Evolutionary conservation across 2,113 vertebrate species (phyloP), one percentile per base, ranked within the genome.

Genomic region (Cyphomyrus plagiostoma): DNA sequence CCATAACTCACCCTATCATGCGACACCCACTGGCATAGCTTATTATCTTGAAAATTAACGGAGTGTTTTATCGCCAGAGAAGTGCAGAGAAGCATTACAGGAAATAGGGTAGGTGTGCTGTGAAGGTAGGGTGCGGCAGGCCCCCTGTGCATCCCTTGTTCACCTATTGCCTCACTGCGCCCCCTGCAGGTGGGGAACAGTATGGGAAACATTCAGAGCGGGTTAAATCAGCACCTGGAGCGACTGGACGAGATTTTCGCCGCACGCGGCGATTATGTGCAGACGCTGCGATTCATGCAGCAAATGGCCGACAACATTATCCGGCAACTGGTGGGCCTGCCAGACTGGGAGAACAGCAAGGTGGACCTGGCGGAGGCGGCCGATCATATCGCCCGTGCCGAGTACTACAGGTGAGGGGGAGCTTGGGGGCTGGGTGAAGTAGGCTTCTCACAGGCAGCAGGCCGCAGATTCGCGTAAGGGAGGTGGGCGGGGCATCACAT

Each of bases 161-260:
- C 87, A 42, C 17, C 15, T 35, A 4, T n/a, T 56, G 86, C 66
- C 49, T 49, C 77, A 70, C 45, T 87, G 49, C 17, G 45, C 86
- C 74, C 0, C 52, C 56, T 23, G 0, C 92, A 99, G 98, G 97
- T 98, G 0, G 92, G 93, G 0, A 92, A 92, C 87, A 97, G 97
- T 62, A 92, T 94, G 3, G 92, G 90, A 86, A 95, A 94, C 90
- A 96, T 97, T 95, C 93, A 94, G 90, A 94, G 92, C 15, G 95
- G 92, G 39, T 92, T 99, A 56, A 97, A 97, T 89, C 96, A 96
- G 92, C 97, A 98, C 93, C 92, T 99, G 92, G 95, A 92, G 0
- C 95, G 95, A 3, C 94, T 99, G 92, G 95, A 96, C 2, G 98
- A 99, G 95, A 96, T 98, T 89, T 97, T 99, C 49, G 95, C 98